These are phyloP conservation scores for Lipophrys pholis DNA, from an alignment of 2,113 vertebrate species.

Conservation along the genomic window DNA sequence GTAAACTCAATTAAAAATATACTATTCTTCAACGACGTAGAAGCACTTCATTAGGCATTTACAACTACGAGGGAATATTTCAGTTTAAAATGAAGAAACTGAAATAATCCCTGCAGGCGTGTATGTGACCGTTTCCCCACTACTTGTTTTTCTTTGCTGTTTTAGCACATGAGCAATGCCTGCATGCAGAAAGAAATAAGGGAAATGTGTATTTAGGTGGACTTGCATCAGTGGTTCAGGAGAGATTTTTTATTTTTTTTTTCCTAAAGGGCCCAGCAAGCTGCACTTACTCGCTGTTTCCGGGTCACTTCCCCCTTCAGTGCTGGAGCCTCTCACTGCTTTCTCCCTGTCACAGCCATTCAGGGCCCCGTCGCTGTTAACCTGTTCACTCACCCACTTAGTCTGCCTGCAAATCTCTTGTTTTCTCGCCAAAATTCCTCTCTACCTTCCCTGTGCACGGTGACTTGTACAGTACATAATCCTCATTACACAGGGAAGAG, in stretches of 20 bases:
- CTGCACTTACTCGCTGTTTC: constrained; percentile 74
- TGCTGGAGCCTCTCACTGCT: constrained; percentile 68
- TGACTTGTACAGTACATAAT: constrained; percentile 29
- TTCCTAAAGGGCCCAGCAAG: constrained; percentile 63
- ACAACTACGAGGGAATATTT: too few relatives aligned
- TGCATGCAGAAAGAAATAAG: constrained; percentile 29
- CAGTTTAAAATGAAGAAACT: background rate
- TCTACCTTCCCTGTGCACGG: constrained; percentile 29
- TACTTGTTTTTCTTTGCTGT: constrained; percentile 8
- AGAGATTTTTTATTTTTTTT: constrained; percentile 27
- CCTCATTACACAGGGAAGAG: too few relatives aligned
- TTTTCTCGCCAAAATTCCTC: constrained; percentile 64
- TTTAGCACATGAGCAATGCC: constrained; percentile 11
- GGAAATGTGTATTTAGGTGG: constrained; percentile 53
- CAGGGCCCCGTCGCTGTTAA: constrained; percentile 64
- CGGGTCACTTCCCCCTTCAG: constrained; percentile 79
- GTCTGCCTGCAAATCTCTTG: constrained; percentile 64
- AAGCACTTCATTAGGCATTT: background rate
- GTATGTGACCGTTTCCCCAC: background rate
- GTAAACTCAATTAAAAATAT: background rate
- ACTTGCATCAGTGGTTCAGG: constrained; percentile 58
- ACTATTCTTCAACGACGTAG: background rate
- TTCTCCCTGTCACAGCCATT: constrained; percentile 77
- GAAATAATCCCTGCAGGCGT: background rate
- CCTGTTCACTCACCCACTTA: constrained; percentile 78